These are phyloP conservation scores for Nixonia krombeini DNA, from an alignment of 1,140 invertebrate species.

Conservation along the genomic window DNA sequence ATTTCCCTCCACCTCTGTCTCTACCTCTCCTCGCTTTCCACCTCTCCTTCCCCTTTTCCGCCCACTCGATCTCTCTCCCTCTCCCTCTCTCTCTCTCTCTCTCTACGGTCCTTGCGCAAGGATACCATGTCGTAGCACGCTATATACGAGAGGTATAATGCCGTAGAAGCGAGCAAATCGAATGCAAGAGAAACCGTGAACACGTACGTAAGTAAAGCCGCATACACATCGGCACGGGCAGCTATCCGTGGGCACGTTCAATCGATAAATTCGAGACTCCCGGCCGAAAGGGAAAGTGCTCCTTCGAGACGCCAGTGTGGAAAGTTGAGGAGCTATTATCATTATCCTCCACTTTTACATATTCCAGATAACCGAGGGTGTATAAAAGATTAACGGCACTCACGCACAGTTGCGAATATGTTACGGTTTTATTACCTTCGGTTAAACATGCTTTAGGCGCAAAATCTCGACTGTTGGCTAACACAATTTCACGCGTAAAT, in stretches of 20 bases:
- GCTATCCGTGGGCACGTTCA: neutral
- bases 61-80: neutral
- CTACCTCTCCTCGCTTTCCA: neutral
- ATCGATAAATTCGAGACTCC: conserved; percentile 43
- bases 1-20: conserved; percentile 7
- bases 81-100: neutral
- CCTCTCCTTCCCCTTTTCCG: conserved; percentile 1
- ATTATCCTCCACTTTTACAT: conserved; percentile 34
- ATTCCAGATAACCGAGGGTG: conserved; percentile 16
- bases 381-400: neutral
- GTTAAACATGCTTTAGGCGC: too few relatives aligned
- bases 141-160: conserved; percentile 26
- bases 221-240: too few relatives aligned
- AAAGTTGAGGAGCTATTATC: conserved; percentile 41
- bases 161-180: conserved; percentile 25
- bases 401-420: neutral
- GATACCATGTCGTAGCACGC: conserved; percentile 25
- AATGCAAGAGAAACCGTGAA: conserved; percentile 29
- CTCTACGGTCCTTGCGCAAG: neutral
- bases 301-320: conserved; percentile 34
- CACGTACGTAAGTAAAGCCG: conserved; percentile 24
- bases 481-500: too few relatives aligned
- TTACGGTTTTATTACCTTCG: too few relatives aligned
- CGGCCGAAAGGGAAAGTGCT: conserved; percentile 38
- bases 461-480: too few relatives aligned